Conservation (phyloP, 2,797 vertebrate species). For the Loris lydekkerianus region DNA sequence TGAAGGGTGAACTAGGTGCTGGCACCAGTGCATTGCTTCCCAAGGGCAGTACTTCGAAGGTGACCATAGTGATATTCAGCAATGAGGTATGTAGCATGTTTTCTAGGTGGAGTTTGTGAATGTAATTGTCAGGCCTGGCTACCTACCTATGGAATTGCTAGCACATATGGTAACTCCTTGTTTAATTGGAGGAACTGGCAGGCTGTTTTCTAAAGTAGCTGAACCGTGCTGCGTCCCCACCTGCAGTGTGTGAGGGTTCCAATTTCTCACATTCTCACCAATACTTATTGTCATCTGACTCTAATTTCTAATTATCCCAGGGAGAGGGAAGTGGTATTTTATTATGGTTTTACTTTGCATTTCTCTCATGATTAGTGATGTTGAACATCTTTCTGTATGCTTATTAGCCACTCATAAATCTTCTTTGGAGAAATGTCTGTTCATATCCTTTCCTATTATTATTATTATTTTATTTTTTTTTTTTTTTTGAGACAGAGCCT, state of each 20-base stretch:
- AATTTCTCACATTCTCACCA: not conserved
- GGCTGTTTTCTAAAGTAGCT: constrained; percentile 51
- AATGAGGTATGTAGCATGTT: no score
- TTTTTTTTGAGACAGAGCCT: no score
- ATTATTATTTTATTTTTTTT: constrained; percentile 16
- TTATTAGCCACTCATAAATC: not conserved
- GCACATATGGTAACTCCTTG: not conserved
- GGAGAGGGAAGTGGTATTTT: not conserved
- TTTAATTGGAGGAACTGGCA: constrained; percentile 16
- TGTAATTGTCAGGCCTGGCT: no score
- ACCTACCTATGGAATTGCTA: not conserved
- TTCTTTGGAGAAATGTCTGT: constrained; percentile 45
- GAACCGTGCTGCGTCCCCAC: not conserved
- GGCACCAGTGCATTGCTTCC: no score
- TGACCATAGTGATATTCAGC: no score
- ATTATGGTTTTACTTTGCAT: not conserved
- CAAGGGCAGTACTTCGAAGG: no score
- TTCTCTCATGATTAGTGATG: not conserved
- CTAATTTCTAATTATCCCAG: constrained; percentile 28
- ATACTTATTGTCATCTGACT: not conserved
- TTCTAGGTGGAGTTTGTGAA: no score
- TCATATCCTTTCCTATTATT: not conserved
- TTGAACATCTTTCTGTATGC: not conserved
- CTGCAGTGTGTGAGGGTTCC: not conserved
- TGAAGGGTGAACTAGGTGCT: no score